These are phyloP conservation scores for Gibbula magus DNA, from an alignment of 2,888 invertebrate genomes.

Conservation along the genomic window DNA sequence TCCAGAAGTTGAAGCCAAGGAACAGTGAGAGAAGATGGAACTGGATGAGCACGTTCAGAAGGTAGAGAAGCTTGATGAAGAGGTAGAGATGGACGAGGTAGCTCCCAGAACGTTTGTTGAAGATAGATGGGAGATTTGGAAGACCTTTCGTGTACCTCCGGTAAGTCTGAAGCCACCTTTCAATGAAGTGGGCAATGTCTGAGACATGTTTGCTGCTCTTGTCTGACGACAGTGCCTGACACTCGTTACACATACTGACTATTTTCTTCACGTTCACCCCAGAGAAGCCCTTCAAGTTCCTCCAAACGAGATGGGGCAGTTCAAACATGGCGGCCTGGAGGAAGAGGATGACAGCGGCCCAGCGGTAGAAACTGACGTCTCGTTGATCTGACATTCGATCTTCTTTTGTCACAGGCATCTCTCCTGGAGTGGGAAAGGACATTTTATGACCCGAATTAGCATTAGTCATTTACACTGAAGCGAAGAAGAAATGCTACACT, in stretches of 20 bases:
- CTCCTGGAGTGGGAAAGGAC: slow-evolving; percentile 4
- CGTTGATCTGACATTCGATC: slow-evolving; percentile 40
- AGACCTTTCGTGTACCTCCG: slow-evolving; percentile 49
- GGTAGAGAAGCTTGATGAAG: slow-evolving; percentile 52
- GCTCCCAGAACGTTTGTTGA: slow-evolving; percentile 53
- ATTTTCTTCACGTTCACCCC: slow-evolving; percentile 60
- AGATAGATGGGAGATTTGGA: slow-evolving; percentile 48
- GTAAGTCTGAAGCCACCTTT: slow-evolving; percentile 55
- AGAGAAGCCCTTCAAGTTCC: slow-evolving; percentile 67
- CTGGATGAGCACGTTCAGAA: slow-evolving; percentile 53
- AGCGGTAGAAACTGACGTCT: slow-evolving; percentile 61
- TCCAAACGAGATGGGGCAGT: slow-evolving; percentile 75
- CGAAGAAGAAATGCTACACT: too few species aligned
- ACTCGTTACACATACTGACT: slow-evolving; percentile 48
- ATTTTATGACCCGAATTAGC: too few species aligned
- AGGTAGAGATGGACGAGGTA: slow-evolving; percentile 57
- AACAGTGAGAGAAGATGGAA: slow-evolving; percentile 58
- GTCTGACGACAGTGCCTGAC: slow-evolving; percentile 50
- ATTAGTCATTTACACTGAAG: too few species aligned
- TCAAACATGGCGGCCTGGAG: slow-evolving; percentile 76
- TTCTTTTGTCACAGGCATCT: slow-evolving; percentile 49
- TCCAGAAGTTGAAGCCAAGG: slow-evolving; percentile 54
- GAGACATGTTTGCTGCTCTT: slow-evolving; percentile 51
- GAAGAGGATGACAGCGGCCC: slow-evolving; percentile 72
- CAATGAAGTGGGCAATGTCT: slow-evolving; percentile 53